A percentile compares a stretch with the other conserved stretches of the same genome.
These are phyloP conservation scores for Synanthedon myopaeformis DNA, from an alignment of 2,888 invertebrate species.

Conservation along the genomic window DNA sequence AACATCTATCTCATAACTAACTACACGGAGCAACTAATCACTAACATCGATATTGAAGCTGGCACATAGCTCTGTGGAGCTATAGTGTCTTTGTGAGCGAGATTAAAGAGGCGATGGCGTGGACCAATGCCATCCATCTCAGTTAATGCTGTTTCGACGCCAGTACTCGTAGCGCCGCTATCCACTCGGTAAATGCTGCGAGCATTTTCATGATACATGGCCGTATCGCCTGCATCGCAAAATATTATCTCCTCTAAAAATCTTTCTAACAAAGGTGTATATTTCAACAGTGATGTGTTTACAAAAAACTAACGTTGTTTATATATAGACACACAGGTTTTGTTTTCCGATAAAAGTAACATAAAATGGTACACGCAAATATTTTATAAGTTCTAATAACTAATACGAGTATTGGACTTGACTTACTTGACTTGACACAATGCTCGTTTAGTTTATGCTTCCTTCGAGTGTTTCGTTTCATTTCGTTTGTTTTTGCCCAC, in stretches of 20 bases:
- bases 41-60: no score
- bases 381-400: no score
- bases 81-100: constrained; percentile 32
- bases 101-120: constrained; percentile 56
- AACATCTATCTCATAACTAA: no score
- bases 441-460: no score
- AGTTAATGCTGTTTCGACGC: constrained; percentile 53
- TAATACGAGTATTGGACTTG: no score
- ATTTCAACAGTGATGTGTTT: not conserved
- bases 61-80: not conserved
- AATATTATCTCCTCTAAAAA: constrained; percentile 7
- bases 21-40: no score
- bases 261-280: constrained; percentile 1
- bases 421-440: no score
- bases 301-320: not conserved
- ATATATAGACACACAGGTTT: not conserved
- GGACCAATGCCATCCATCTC: constrained; percentile 49
- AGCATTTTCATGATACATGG: constrained; percentile 10
- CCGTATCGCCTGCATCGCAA: constrained; percentile 9
- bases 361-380: no score
- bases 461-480: no score
- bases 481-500: no score
- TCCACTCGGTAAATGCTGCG: constrained; percentile 8
- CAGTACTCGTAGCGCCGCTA: constrained; percentile 16
- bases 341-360: no score